Conservation (phyloP, 2,113 vertebrate genomes). For the Poeciliopsis turrubarensis region DNA sequence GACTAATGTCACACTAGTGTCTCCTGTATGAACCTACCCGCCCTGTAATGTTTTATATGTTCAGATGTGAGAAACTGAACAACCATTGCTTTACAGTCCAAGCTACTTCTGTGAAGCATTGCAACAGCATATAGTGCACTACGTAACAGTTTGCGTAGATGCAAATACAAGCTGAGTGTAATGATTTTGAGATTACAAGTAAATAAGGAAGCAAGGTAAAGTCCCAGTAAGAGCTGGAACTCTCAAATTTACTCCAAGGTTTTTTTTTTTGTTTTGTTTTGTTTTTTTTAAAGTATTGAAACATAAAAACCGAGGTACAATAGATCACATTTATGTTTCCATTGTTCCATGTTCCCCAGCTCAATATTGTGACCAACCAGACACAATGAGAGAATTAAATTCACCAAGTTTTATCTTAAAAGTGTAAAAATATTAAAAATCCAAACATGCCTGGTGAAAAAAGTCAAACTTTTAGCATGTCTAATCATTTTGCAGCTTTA, state of each 20-base stretch:
- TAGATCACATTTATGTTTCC: conserved; percentile 10
- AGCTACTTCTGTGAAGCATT: neutral
- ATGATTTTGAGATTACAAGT: conserved; percentile 4
- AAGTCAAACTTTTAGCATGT: too few species aligned
- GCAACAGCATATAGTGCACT: neutral
- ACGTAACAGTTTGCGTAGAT: neutral
- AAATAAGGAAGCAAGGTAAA: neutral
- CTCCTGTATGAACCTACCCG: too few species aligned
- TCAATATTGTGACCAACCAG: neutral
- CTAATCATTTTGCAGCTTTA: neutral
- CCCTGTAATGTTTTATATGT: neutral
- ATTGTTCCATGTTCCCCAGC: neutral
- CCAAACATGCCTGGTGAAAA: neutral
- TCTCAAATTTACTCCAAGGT: neutral
- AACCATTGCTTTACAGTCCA: neutral
- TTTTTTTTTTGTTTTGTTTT: neutral
- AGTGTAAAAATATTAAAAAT: neutral
- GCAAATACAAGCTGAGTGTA: conserved; percentile 4
- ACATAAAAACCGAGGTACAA: conserved; percentile 33
- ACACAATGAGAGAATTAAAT: neutral
- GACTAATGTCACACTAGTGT: neutral
- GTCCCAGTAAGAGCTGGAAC: neutral
- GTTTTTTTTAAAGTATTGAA: neutral
- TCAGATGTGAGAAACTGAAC: neutral
- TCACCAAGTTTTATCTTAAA: neutral